phyloP scores from a whole-genome alignment of 2,113 vertebrate species.

The Gallinago paraguaiae region DNA sequence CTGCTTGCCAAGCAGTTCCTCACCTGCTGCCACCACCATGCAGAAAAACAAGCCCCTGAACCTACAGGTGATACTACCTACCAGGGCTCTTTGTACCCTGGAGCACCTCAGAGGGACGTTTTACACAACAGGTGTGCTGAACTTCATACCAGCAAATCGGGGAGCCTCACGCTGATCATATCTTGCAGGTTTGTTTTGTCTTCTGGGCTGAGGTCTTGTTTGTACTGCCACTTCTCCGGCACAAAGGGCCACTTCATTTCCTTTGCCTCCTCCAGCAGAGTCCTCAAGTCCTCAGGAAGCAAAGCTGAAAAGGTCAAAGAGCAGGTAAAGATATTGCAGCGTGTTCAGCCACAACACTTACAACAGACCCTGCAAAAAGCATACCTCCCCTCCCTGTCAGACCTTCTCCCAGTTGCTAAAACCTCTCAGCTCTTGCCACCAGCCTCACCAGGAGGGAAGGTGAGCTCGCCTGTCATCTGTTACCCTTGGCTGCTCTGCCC shows the following conservation, averaged over 20 bases:
- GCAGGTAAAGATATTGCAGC: conserved; percentile 68
- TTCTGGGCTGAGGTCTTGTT: conserved; percentile 77
- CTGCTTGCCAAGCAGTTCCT: background rate
- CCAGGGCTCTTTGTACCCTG: background rate
- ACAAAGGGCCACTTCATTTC: conserved; percentile 98
- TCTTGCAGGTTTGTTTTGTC: conserved; percentile 94
- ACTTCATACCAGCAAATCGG: conserved; percentile 84
- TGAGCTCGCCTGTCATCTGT: conserved; percentile 43
- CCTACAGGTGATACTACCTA: background rate
- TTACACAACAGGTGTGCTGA: conserved; percentile 1
- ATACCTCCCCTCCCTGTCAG: background rate
- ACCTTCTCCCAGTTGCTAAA: conserved; percentile 3
- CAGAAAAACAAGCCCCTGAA: background rate
- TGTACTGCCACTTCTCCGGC: conserved; percentile 97
- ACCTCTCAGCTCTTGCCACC: conserved; percentile 30
- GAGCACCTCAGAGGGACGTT: background rate
- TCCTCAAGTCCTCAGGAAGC: conserved; percentile 83
- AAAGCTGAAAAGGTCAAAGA: conserved; percentile 82
- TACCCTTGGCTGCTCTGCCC: conserved; percentile 67
- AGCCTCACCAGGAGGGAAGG: background rate
- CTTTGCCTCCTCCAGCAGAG: conserved; percentile 87
- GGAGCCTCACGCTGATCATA: conserved; percentile 78
- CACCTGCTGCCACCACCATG: background rate
- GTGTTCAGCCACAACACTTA: background rate
- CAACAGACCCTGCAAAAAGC: conserved; percentile 6